phyloP scores from a whole-genome alignment of 2,113 vertebrate genomes.

The Notarius lentiginosus region DNA sequence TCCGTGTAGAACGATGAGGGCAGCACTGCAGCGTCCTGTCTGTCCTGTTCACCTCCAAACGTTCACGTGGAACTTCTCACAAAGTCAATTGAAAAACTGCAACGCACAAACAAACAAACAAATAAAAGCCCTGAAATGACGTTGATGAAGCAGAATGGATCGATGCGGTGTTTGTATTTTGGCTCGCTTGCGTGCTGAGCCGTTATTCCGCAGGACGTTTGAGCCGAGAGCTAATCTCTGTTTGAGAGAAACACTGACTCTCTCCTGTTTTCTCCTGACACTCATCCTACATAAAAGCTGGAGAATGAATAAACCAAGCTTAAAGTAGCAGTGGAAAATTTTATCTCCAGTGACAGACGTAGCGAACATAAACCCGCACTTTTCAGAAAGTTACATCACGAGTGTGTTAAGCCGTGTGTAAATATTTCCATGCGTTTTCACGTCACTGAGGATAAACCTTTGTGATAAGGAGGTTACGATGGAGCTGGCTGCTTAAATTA shows the following conservation, averaged over 20 bases:
- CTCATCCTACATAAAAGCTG: not conserved
- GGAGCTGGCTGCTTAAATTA: not conserved
- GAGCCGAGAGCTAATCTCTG: not conserved
- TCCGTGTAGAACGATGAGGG: not conserved
- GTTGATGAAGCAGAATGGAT: not conserved
- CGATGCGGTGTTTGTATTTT: not conserved
- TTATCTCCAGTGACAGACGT: not conserved
- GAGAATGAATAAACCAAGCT: not conserved
- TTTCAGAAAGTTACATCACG: not conserved
- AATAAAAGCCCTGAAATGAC: not conserved
- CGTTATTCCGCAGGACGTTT: not conserved
- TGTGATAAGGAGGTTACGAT: not conserved
- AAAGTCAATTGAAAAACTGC: slow-evolving; percentile 23
- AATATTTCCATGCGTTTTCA: slow-evolving; percentile 22
- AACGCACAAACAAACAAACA: not conserved
- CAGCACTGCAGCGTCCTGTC: slow-evolving; percentile 11
- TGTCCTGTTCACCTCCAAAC: slow-evolving; percentile 1
- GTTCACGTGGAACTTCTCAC: slow-evolving; percentile 23
- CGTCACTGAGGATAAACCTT: slow-evolving; percentile 21
- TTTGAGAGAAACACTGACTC: not conserved
- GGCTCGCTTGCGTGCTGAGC: not conserved
- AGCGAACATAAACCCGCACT: not conserved
- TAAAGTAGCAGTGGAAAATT: not conserved
- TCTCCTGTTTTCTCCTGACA: not conserved
- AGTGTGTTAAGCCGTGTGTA: not conserved